phyloP scores from a whole-genome alignment of 1,140 invertebrate genomes.

The Leptinotarsa undecemlineata region DNA sequence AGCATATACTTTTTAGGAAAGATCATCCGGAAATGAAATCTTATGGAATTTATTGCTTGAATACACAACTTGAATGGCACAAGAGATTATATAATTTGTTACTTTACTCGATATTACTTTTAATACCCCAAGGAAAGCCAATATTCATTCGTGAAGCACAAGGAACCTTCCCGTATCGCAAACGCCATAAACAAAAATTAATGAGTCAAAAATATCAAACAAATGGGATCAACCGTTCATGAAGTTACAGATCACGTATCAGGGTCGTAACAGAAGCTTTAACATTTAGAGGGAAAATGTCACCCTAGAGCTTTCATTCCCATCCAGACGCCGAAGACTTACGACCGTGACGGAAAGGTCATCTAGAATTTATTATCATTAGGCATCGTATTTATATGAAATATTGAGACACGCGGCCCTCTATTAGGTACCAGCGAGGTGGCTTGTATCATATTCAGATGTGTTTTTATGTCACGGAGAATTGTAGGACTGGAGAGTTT shows the following conservation, averaged over 20 bases:
- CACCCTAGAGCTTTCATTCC: constrained; percentile 42
- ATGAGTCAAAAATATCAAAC: constrained; percentile 40
- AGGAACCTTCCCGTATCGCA: constrained; percentile 4
- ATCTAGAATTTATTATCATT: constrained; percentile 46
- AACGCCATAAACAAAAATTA: constrained; percentile 41
- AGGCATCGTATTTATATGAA: constrained; percentile 35
- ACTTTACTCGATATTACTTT: too few species aligned
- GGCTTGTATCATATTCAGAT: too few species aligned
- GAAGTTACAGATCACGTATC: constrained; percentile 50
- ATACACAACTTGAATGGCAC: too few species aligned
- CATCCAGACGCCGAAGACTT: constrained; percentile 26
- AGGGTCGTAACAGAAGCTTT: constrained; percentile 37
- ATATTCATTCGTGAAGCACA: too few species aligned
- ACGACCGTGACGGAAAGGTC: constrained; percentile 38
- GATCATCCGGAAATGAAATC: too few species aligned
- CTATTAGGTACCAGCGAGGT: background rate
- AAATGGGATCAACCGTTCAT: constrained; percentile 39
- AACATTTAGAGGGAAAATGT: constrained; percentile 48
- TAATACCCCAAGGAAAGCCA: too few species aligned
- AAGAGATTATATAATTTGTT: too few species aligned
- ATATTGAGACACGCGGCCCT: constrained; percentile 25
- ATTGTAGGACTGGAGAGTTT: too few species aligned
- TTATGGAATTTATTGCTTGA: too few species aligned
- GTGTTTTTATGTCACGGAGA: too few species aligned
- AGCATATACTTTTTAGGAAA: too few species aligned